Conservation (phyloP, 2,113 vertebrate genomes). For the Rhinolophus sinicus region DNA sequence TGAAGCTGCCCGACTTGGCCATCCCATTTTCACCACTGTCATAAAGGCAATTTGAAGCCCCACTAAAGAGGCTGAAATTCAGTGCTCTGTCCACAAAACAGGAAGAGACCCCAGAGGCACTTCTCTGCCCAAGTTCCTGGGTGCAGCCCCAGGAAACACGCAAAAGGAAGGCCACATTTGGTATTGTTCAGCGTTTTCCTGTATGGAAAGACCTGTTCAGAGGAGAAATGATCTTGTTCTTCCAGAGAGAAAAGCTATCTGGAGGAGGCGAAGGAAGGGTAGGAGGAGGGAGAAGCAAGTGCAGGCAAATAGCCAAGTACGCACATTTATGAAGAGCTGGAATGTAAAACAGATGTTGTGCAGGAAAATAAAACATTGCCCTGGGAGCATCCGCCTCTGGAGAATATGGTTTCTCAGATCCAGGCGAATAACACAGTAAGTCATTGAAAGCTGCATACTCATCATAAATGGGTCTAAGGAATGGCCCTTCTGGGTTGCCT, state of each 20-base stretch:
- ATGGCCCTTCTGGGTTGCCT: background rate
- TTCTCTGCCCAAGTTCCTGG: background rate
- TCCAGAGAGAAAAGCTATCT: background rate
- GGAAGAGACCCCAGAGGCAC: background rate
- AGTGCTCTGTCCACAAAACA: background rate
- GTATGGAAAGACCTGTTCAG: background rate
- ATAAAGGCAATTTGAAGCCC: background rate
- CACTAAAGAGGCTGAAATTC: background rate
- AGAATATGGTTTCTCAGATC: background rate
- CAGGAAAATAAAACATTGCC: constrained; percentile 52
- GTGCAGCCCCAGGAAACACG: rapidly evolving
- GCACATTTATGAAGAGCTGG: background rate
- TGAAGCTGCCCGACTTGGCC: background rate
- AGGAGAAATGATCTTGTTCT: background rate
- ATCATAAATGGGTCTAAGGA: background rate
- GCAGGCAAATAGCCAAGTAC: background rate
- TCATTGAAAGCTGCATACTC: background rate
- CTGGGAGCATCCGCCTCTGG: constrained; percentile 42
- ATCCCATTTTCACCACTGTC: background rate
- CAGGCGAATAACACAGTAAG: constrained; percentile 30
- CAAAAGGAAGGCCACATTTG: background rate
- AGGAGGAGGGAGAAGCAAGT: background rate
- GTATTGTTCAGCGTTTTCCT: background rate
- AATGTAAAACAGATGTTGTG: constrained; percentile 58
- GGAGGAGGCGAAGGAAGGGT: background rate